Percentiles rank a stretch among this genome's conserved stretches.
Conservation (phyloP, 64 coral and sea anemone species). For the Catalaphyllia jardinei region DNA sequence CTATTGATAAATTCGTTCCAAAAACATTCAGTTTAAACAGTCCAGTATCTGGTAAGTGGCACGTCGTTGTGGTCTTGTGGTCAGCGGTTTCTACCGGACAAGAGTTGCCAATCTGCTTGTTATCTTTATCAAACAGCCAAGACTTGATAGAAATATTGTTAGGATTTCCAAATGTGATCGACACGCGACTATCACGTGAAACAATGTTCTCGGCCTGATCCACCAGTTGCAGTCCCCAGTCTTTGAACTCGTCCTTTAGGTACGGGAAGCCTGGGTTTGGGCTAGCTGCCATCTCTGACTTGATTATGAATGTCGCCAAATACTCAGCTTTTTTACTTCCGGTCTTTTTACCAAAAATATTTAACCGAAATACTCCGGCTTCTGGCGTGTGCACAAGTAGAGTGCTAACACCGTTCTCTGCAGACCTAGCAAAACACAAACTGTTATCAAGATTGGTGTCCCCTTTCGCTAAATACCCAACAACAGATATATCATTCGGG, state of each 20-base stretch:
- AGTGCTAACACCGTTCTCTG: neutral
- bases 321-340: conserved; percentile 39
- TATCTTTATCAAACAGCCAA: conserved; percentile 46
- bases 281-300: conserved; percentile 54
- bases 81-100: conserved; percentile 47
- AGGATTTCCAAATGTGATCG: conserved; percentile 46
- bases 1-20: conserved; percentile 17
- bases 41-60: conserved; percentile 62
- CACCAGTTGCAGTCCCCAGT: conserved; percentile 65
- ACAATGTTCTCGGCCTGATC: conserved; percentile 70
- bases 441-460: conserved; percentile 55
- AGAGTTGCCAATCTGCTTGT: conserved; percentile 37
- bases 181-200: conserved; percentile 17
- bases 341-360: conserved; percentile 64
- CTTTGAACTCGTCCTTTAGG: conserved; percentile 67
- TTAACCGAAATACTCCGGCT: conserved; percentile 62
- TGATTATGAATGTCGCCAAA: conserved; percentile 61
- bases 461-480: conserved; percentile 50
- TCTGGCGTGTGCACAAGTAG: conserved; percentile 65
- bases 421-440: conserved; percentile 56
- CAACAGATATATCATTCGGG: conserved; percentile 53
- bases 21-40: conserved; percentile 69
- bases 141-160: conserved; percentile 32
- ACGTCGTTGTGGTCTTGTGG: conserved; percentile 45
- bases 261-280: conserved; percentile 70